Base-by-base conservation (phyloP, 2,113 vertebrate genomes). In the Platysteira castanea region DNA sequence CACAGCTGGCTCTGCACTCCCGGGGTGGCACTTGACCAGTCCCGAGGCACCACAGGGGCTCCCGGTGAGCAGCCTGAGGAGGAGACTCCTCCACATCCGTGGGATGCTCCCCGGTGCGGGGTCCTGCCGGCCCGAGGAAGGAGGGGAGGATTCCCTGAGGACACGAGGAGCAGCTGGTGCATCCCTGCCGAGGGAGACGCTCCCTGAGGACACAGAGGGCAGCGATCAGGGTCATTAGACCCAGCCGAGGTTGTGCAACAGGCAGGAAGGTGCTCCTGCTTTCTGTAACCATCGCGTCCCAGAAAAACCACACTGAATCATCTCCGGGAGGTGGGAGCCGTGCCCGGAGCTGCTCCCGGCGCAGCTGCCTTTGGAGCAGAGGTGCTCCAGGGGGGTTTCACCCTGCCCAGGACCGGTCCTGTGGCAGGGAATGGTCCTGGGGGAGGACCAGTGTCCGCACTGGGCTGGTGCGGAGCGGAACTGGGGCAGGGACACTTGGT, bases 91-190 rank as follows among this genome's bases (percentile, higher is more conserved):
- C 27, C 13, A 6, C 11, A 16, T 0, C 56, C 15, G 0, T 0
- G 21, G 88, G 41, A 5, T 2, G 15, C 26, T 52, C 24, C 39
- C 37, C 2, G 39, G 24, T 6, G 56, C 2, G 0, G 21, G 57
- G 59, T 24, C 44, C 37, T 1, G 7, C 56, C 11, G 63, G 47
- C 5, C 7, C 1, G 12, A 5, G 50, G 26, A 9, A 11, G 60
- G 70, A 50, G 22, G 11, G 56, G n/a, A 17, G 20, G 12, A 23
- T 60, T 60, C 84, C 46, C 76, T 6, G 31, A 1, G 16, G 7
- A 0, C 35, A 2, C 19, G 0, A 0, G 41, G 68, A 30, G 46
- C 46, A 4, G 35, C 13, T 7, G 8, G 9, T 0, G 1, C n/a
- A 13, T n/a, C 70, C 91, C 57, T 26, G 27, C 0, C 0, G 28